These are phyloP conservation scores for Leptoteleia sp. DNA, from an alignment of 1,140 invertebrate species.

Conservation along the genomic window DNA sequence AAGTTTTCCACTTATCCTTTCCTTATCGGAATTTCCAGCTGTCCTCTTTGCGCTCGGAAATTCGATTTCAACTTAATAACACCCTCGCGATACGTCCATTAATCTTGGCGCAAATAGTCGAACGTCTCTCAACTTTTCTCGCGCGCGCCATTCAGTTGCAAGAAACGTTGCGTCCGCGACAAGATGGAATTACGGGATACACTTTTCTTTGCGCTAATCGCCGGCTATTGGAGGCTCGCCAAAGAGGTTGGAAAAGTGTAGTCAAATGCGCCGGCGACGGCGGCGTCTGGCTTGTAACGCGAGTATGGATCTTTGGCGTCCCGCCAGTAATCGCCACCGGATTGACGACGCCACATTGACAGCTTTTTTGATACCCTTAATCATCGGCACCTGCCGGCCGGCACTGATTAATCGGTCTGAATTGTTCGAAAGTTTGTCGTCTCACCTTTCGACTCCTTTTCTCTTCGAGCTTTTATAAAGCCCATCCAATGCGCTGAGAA, in stretches of 20 bases:
- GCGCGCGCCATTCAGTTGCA: neutral
- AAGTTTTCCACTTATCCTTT: too few species aligned
- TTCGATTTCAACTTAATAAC: too few species aligned
- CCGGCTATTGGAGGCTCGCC: constrained; percentile 68
- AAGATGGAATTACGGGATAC: constrained; percentile 57
- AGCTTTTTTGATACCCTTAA: constrained; percentile 67
- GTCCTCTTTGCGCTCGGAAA: too few species aligned
- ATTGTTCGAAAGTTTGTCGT: constrained; percentile 38
- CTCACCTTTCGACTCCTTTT: constrained; percentile 3
- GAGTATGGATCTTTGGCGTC: constrained; percentile 64
- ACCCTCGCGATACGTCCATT: too few species aligned
- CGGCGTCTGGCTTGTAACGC: constrained; percentile 67
- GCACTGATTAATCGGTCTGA: constrained; percentile 67
- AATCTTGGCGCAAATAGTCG: too few species aligned
- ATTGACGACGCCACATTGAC: constrained; percentile 52
- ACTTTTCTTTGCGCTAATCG: constrained; percentile 60
- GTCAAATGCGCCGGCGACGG: constrained; percentile 64
- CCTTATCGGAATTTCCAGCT: too few species aligned
- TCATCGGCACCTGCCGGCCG: constrained; percentile 67
- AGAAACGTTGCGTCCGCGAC: constrained; percentile 52
- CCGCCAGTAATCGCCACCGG: constrained; percentile 55
- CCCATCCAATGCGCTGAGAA: too few species aligned
- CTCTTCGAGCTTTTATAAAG: too few species aligned
- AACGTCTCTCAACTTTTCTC: too few species aligned
- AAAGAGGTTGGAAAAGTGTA: constrained; percentile 73